Conservation (phyloP, 2,888 invertebrate species). For the Smittia aterrima region DNA sequence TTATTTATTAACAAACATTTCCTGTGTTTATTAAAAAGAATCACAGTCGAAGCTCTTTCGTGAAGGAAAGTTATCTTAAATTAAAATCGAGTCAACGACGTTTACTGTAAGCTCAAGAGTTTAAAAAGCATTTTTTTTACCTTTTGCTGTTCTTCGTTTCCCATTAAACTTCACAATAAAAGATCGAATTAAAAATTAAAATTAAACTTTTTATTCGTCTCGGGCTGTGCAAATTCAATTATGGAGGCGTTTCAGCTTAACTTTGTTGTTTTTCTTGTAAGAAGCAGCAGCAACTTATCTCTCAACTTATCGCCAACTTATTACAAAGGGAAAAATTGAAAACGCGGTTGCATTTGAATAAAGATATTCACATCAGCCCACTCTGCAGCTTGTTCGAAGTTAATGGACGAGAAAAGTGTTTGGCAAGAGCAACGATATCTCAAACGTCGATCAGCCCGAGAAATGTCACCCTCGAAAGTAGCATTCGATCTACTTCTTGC, state of each 20-base stretch:
- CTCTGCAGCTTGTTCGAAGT: too few species aligned
- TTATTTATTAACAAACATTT: slow-evolving; percentile 30
- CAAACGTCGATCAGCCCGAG: too few species aligned
- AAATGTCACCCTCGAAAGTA: too few species aligned
- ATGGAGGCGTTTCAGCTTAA: slow-evolving; percentile 38
- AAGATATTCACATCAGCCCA: slow-evolving; percentile 36
- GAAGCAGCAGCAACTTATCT: slow-evolving; percentile 1
- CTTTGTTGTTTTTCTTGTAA: slow-evolving; percentile 23
- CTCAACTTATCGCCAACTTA: slow-evolving; percentile 34
- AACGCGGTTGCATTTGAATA: slow-evolving; percentile 41
- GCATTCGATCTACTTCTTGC: too few species aligned
- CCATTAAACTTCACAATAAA: background rate
- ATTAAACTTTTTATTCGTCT: background rate
- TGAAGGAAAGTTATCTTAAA: background rate
- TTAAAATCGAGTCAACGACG: background rate
- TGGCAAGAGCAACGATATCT: too few species aligned
- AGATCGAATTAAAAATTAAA: slow-evolving; percentile 12
- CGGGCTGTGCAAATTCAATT: slow-evolving; percentile 34
- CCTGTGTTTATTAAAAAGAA: slow-evolving; percentile 18
- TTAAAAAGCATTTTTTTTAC: background rate
- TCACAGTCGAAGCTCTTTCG: background rate
- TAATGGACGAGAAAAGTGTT: too few species aligned
- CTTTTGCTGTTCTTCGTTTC: background rate
- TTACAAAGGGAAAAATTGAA: slow-evolving; percentile 37
- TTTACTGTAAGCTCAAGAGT: background rate